Evolutionary conservation across 2,113 vertebrate species (phyloP).

Genomic region (Amphiprion ocellaris): DNA sequence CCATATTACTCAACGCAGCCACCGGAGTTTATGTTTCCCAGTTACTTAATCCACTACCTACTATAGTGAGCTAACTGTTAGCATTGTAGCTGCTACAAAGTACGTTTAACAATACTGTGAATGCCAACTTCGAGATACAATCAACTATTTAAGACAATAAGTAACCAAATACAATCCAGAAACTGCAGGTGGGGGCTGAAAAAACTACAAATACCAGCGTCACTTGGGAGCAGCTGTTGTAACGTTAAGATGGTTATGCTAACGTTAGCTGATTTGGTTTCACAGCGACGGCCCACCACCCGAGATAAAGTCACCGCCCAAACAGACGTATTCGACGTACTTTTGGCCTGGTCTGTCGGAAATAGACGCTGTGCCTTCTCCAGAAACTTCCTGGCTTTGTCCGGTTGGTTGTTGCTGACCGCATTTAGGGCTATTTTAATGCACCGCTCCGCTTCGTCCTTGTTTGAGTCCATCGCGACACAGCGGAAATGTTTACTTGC

Average conservation of each 20-base stretch:
- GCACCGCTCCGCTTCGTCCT: conserved; percentile 97
- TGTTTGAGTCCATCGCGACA: conserved; percentile 97
- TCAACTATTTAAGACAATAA: not conserved
- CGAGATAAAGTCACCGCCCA: not conserved
- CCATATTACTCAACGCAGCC: not conserved
- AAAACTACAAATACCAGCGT: conserved; percentile 62
- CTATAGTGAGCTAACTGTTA: conserved; percentile 30
- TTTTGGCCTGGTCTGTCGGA: conserved; percentile 88
- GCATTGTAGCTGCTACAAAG: conserved; percentile 3
- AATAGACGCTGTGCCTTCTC: conserved; percentile 94
- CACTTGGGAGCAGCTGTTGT: conserved; percentile 3
- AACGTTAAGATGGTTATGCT: conserved; percentile 58
- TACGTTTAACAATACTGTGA: not conserved
- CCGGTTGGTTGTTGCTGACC: conserved; percentile 84
- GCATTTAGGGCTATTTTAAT: conserved; percentile 90
- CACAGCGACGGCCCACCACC: conserved; percentile 54
- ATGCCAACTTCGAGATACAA: not conserved
- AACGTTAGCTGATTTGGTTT: conserved; percentile 69
- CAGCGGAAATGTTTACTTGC: conserved; percentile 83
- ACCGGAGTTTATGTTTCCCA: not conserved
- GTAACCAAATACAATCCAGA: not conserved
- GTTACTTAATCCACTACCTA: not conserved
- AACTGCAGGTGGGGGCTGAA: not conserved
- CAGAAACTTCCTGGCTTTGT: conserved; percentile 91
- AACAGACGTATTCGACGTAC: conserved; percentile 82